Percentiles rank a stretch among this genome's conserved stretches.
phyloP scores from a whole-genome alignment of 2,113 vertebrate species.

The Tychaedon coryphoeus region DNA sequence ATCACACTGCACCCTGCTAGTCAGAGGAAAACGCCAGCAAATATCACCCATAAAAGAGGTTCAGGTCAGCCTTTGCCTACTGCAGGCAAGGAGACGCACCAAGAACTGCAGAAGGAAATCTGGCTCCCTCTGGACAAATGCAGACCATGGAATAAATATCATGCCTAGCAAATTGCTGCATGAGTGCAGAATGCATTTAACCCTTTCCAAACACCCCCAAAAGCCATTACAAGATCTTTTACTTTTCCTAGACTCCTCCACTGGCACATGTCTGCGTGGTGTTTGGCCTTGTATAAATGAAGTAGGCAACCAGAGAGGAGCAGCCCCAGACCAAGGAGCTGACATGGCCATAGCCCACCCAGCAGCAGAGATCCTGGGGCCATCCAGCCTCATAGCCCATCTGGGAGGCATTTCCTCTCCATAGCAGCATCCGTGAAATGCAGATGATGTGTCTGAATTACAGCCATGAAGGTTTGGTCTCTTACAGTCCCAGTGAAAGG shows the following conservation, averaged over 20 bases:
- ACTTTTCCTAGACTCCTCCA: neutral
- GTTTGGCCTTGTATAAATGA: neutral
- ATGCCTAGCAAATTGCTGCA: neutral
- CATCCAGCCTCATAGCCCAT: neutral
- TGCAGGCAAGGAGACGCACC: neutral
- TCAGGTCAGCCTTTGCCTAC: neutral
- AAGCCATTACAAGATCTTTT: neutral
- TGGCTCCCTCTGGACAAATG: neutral
- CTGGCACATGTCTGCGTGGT: fast-evolving
- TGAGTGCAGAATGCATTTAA: neutral
- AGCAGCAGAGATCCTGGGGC: neutral
- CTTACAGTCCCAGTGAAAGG: neutral
- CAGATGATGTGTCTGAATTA: neutral
- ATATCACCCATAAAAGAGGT: neutral
- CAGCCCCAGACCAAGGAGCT: neutral
- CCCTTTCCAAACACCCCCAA: neutral
- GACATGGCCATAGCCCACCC: neutral
- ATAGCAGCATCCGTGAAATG: fast-evolving
- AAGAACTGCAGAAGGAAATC: neutral
- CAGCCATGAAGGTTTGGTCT: neutral
- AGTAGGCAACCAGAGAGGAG: neutral
- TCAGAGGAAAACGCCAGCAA: neutral
- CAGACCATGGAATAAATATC: neutral
- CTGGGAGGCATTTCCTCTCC: neutral
- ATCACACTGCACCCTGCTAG: neutral